These are phyloP conservation scores for Dendrophyllia cribrosa DNA, from an alignment of 64 coral and sea anemone genomes.

Conservation along the genomic window DNA sequence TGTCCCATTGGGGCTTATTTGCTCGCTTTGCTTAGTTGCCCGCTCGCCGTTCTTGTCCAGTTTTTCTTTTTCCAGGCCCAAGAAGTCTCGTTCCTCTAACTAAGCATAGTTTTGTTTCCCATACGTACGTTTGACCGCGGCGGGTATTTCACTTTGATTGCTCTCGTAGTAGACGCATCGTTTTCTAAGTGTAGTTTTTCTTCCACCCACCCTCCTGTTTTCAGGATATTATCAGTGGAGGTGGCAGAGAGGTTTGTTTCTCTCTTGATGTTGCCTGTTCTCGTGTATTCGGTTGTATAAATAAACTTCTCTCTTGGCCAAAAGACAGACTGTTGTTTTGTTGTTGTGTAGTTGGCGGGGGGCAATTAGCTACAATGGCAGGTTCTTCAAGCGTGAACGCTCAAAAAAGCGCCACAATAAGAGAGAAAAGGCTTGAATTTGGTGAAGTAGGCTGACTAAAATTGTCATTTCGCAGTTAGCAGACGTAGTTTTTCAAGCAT, in stretches of 20 bases:
- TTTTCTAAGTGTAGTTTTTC: not conserved
- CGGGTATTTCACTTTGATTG: not conserved
- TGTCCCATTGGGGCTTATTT: not conserved
- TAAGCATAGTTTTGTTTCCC: not conserved
- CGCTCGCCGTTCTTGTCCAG: not conserved
- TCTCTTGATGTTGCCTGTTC: not conserved
- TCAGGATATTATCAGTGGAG: not conserved
- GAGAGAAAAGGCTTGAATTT: too few species aligned
- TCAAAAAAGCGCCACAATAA: too few species aligned
- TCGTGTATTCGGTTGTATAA: not conserved
- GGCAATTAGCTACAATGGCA: not conserved
- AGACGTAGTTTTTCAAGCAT: too few species aligned
- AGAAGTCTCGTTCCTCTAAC: not conserved
- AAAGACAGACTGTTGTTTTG: constrained; percentile 13
- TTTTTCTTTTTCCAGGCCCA: not conserved
- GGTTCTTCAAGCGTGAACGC: too few species aligned
- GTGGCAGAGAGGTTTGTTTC: constrained; percentile 15
- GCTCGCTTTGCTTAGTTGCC: not conserved
- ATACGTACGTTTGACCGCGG: too few species aligned
- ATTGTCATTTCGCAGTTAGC: too few species aligned
- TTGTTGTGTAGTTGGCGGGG: constrained; percentile 1
- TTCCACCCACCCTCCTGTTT: not conserved
- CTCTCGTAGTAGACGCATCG: not conserved
- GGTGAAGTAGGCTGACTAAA: too few species aligned
- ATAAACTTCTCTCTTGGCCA: constrained; percentile 33